phyloP scores from a whole-genome alignment of 1,140 invertebrate genomes.

The Heliconius melpomene region DNA sequence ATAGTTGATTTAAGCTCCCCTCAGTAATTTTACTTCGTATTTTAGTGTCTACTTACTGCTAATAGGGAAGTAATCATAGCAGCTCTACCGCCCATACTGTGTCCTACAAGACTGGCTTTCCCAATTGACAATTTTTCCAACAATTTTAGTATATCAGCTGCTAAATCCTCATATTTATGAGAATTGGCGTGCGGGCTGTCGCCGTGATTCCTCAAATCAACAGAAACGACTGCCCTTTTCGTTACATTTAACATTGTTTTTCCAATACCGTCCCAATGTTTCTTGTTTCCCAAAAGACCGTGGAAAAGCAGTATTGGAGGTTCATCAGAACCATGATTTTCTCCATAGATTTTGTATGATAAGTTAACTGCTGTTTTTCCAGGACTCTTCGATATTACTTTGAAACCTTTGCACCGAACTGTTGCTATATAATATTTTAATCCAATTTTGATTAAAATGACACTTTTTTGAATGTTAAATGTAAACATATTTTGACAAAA shows the following conservation, averaged over 20 bases:
- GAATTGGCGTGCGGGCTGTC: constrained; percentile 89
- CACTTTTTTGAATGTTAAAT: constrained; percentile 30
- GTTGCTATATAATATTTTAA: constrained; percentile 14
- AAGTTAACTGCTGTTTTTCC: constrained; percentile 47
- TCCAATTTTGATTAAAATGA: constrained; percentile 32
- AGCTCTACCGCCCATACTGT: constrained; percentile 94
- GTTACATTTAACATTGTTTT: constrained; percentile 87
- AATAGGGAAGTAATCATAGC: constrained; percentile 90
- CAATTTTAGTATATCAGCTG: constrained; percentile 86
- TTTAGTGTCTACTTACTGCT: constrained; percentile 68
- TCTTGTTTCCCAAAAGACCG: constrained; percentile 90
- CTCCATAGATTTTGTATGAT: constrained; percentile 56
- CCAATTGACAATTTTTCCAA: constrained; percentile 83
- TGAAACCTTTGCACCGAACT: constrained; percentile 20
- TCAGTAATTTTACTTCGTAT: too few relatives aligned
- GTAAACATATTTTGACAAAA: constrained; percentile 38
- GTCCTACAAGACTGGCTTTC: constrained; percentile 88
- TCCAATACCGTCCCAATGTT: constrained; percentile 90
- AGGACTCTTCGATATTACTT: constrained; percentile 21
- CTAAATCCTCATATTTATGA: constrained; percentile 88
- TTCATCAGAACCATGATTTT: constrained; percentile 44
- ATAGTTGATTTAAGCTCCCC: too few relatives aligned
- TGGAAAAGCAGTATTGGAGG: constrained; percentile 91
- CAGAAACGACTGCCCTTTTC: constrained; percentile 85
- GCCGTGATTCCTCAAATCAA: constrained; percentile 96